Base-by-base conservation (phyloP, 2,113 vertebrate species). In the Taxidea taxus region DNA sequence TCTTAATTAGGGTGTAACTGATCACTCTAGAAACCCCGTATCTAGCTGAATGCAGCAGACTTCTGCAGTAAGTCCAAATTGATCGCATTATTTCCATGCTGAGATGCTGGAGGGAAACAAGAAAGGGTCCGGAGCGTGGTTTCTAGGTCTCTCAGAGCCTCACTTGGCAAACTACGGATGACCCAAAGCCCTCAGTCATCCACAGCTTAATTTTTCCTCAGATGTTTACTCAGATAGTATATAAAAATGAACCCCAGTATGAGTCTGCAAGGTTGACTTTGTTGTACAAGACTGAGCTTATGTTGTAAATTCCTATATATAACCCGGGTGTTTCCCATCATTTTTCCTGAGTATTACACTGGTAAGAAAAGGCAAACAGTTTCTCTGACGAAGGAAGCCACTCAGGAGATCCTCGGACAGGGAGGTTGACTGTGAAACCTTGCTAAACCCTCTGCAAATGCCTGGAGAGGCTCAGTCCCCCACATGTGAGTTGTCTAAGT, bases 381-480 rank as follows among this genome's bases (percentile, higher is more conserved):
- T 66, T 82, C 6, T 60, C 7, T 54, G 51, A 14, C 9, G 83
- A 51, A 39, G 0, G 49, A 60, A 87, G 60, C 20, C 74, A 8
- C 58, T 44, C 80, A 42, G 80, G 74, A 82, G 78, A 21, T 12
- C 27, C 21, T 34, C 16, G 1, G 47, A 44, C 10, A 34, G 18
- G 25, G 75, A 23, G 7, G 0, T 3, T 15, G 1, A 31, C 21
- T 7, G 34, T 13, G 56, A 49, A 34, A 23, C 37, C 49, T 16
- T 11, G n/a, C 3, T 47, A 14, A 78, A 15, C 0, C 11, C 37
- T 31, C 29, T 37, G 0, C 2, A 0, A 14, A 2, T n/a, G 14
- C 1, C 4, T 14, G 1, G 3, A 3, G 70, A 85, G 2, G 20
- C 16, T 25, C 70, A 42, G 16, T 37, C 31, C 31, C 42, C 82